Conservation (phyloP, 2,797 vertebrate species). For the Coregonus ussuriensis region DNA sequence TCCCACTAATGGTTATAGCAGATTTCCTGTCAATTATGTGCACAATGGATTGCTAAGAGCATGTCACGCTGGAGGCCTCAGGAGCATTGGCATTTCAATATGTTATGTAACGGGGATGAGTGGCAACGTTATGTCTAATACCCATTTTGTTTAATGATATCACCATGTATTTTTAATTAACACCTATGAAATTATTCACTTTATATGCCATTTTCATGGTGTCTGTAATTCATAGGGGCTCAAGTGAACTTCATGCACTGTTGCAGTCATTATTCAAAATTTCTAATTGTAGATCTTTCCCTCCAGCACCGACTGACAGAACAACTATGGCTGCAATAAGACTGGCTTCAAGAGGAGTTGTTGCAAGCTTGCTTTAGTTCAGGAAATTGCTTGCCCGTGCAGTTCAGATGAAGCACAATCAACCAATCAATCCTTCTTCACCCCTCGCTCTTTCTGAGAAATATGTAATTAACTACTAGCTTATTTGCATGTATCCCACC, state of each 20-base stretch:
- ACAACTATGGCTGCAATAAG: not conserved
- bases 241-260: not conserved
- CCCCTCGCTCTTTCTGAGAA: not conserved
- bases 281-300: no score
- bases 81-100: conserved; percentile 18
- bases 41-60: conserved; percentile 23
- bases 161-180: conserved; percentile 5
- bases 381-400: not conserved
- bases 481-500: not conserved
- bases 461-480: not conserved
- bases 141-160: conserved; percentile 2
- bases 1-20: conserved; percentile 4
- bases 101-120: not conserved
- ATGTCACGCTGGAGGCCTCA: conserved; percentile 48
- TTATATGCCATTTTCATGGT: not conserved
- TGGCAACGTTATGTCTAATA: not conserved
- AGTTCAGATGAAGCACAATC: not conserved
- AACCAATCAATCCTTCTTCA: not conserved
- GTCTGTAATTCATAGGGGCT: not conserved
- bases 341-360: not conserved
- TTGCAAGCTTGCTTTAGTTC: not conserved
- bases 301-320: no score
- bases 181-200: not conserved
- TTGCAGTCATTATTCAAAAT: not conserved
- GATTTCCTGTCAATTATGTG: conserved; percentile 16